Percentiles rank a stretch among this genome's conserved stretches.
These are phyloP conservation scores for Tribolium madens DNA, from an alignment of 1,140 invertebrate species.

Conservation along the genomic window DNA sequence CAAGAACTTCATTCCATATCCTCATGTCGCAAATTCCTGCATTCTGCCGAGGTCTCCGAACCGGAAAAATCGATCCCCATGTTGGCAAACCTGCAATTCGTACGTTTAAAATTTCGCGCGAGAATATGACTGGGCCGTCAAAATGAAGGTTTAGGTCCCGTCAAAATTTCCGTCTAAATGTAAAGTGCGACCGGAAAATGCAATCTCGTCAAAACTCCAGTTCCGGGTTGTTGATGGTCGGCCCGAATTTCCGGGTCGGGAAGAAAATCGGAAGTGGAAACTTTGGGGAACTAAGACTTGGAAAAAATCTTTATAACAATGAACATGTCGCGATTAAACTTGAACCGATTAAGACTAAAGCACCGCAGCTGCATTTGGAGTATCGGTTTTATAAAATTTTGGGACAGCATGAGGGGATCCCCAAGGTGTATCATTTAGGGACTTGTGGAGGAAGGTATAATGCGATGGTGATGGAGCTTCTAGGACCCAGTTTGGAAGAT, in stretches of 20 bases:
- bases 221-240: slow-evolving; percentile 90
- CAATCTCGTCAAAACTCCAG: slow-evolving; percentile 26
- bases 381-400: slow-evolving; percentile 99
- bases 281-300: slow-evolving; percentile 98
- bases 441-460: slow-evolving; percentile 87
- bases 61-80: not conserved
- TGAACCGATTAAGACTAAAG: slow-evolving; percentile 99
- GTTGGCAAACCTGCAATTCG: not conserved
- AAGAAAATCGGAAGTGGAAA: slow-evolving; percentile 99
- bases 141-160: slow-evolving; percentile 3
- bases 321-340: slow-evolving; percentile 99
- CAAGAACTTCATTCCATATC: not conserved
- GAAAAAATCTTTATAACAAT: slow-evolving; percentile 99
- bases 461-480: slow-evolving; percentile 81
- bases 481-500: slow-evolving; percentile 85
- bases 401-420: slow-evolving; percentile 82
- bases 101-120: not conserved
- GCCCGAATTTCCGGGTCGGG: slow-evolving; percentile 99
- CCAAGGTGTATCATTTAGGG: slow-evolving; percentile 89
- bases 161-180: slow-evolving; percentile 37
- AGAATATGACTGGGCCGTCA: not conserved
- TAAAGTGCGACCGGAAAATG: slow-evolving; percentile 9
- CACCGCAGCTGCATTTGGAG: slow-evolving; percentile 99
- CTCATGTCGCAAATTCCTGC: not conserved
- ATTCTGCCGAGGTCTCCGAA: no score